These are phyloP conservation scores for Drosophila limbata DNA, from an alignment of 2,888 invertebrate genomes.

Conservation along the genomic window DNA sequence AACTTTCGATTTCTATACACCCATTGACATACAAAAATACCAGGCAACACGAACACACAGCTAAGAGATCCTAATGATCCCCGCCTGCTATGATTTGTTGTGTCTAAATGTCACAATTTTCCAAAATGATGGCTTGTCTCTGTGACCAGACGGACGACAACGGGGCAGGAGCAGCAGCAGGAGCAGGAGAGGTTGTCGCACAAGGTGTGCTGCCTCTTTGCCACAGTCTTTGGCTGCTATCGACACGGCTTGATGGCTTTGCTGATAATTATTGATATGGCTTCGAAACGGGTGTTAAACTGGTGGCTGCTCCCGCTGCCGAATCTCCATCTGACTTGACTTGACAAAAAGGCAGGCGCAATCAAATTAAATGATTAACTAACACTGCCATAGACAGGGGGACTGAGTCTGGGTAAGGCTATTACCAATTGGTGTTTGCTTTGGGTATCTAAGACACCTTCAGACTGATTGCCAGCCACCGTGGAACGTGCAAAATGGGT, in stretches of 20 bases:
- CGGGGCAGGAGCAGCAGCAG: constrained; percentile 2
- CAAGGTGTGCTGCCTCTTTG: constrained; percentile 14
- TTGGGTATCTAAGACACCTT: constrained; percentile 23
- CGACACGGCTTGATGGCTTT: constrained; percentile 62
- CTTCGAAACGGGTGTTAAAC: constrained; percentile 52
- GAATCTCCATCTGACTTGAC: constrained; percentile 38
- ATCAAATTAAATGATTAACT: constrained; percentile 80
- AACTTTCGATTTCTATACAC: constrained; percentile 80
- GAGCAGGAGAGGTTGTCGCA: neutral
- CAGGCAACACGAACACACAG: constrained; percentile 24
- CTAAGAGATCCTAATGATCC: constrained; percentile 64
- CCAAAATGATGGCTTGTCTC: constrained; percentile 54
- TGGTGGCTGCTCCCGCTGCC: constrained; percentile 46
- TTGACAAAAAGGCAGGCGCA: constrained; percentile 72
- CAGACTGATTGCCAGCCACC: constrained; percentile 10
- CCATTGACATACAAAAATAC: constrained; percentile 74
- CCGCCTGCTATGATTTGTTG: constrained; percentile 75
- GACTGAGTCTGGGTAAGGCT: neutral
- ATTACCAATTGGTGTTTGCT: constrained; percentile 28
- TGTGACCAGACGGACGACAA: constrained; percentile 3
- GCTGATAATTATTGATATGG: constrained; percentile 65
- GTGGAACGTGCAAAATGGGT: constrained; percentile 75
- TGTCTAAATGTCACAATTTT: constrained; percentile 80
- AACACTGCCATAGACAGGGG: constrained; percentile 49
- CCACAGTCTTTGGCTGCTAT: constrained; percentile 36